Evolutionary conservation across 2,113 vertebrate species (phyloP), one percentile per base, ranked within the genome.

Genomic region (Muntiacus reevesi): DNA sequence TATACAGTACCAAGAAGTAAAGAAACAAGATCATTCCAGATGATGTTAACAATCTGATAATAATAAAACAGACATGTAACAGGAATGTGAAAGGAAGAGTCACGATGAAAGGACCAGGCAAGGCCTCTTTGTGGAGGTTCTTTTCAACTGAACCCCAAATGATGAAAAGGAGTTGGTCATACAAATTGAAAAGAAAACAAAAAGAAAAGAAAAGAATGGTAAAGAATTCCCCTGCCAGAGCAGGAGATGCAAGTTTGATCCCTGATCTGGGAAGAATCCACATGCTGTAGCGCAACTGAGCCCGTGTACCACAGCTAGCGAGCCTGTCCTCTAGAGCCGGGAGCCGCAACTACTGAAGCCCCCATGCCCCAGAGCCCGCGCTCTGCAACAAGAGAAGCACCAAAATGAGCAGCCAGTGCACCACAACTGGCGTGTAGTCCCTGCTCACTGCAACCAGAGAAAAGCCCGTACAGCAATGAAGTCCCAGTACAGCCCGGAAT

Each of bases 341-440:
- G 71, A 43, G 21, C 40, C 25, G 0, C 74, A 78, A 8, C 40
- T 28, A 78, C 74, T 1, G 13, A 16, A 78, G 40, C 6, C 74
- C 40, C 12, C 16, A 7, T 8, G 36, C 23, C 36, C 40, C 3
- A 15, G 25, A 45, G 74, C 40, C 40, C 2, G 0, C 0, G 57
- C 25, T 43, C 74, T 2, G 6, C 74, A 16, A 27, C 13, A 2
- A 28, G 74, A 78, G 40, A 76, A 74, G 36, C 71, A 7, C 11
- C 36, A 40, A 2, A 6, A 25, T 3, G 36, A 76, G 71, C 14
- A 78, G 40, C 74, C 74, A 1, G 13, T 28, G 40, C 13, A 28
- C 13, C 0, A 7, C 40, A 78, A 15, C 40, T 76, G 7, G 12
- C 27, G 12, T 3, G 40, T 0, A 76, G 71, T 43, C 36, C 23